These are phyloP conservation scores for Anneissia japonica DNA, from an alignment of 35 echinoderm and acorn worm genomes.

Conservation along the genomic window DNA sequence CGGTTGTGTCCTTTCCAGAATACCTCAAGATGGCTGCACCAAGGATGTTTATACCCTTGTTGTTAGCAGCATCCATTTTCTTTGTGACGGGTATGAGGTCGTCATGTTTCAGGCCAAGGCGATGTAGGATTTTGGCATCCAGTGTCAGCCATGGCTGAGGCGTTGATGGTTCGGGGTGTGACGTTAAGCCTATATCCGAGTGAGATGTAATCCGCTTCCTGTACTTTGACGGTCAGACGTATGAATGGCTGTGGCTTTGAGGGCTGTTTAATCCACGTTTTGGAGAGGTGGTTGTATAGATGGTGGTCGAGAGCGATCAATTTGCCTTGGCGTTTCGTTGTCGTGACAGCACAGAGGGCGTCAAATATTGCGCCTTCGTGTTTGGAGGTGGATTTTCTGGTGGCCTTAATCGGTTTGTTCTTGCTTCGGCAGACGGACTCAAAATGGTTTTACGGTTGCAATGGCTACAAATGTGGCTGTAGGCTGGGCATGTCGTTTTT, in stretches of 20 bases:
- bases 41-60: constrained; percentile 21
- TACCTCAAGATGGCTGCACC: constrained; percentile 19
- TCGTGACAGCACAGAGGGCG: neutral
- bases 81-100: constrained; percentile 12
- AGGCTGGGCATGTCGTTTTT: neutral
- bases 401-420: neutral
- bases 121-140: constrained; percentile 8
- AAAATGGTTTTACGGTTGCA: constrained; percentile 4
- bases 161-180: neutral
- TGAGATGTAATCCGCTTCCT: neutral
- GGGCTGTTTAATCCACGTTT: constrained; percentile 3
- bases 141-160: constrained; percentile 3
- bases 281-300: constrained; percentile 1
- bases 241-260: constrained; percentile 14
- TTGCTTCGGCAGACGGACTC: neutral
- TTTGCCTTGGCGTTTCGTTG: neutral
- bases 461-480: neutral
- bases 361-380: neutral
- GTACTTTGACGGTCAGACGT: neutral
- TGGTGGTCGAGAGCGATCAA: constrained; percentile 5
- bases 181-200: neutral
- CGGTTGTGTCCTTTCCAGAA: neutral
- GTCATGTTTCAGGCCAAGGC: neutral
- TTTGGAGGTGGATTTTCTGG: neutral
- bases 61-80: constrained; percentile 14